These are phyloP conservation scores for Limnephilus rhombicus DNA, from an alignment of 2,888 invertebrate species.

Conservation along the genomic window DNA sequence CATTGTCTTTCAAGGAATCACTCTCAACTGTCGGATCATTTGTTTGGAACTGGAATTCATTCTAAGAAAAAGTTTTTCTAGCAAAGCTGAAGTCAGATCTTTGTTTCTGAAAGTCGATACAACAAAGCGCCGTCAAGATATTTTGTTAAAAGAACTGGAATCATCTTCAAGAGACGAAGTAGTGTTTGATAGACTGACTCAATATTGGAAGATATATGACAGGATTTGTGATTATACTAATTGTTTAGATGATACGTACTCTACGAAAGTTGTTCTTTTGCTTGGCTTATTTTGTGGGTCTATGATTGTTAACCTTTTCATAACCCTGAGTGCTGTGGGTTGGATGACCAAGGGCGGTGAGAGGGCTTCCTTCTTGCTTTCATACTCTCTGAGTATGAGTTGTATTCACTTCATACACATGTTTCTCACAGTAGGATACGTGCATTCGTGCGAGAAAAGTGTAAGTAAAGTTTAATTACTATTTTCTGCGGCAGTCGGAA, in stretches of 20 bases:
- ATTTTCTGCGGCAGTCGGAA: background rate
- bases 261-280: background rate
- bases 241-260: conserved; percentile 20
- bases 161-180: background rate
- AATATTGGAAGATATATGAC: conserved; percentile 38
- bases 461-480: background rate
- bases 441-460: conserved; percentile 2
- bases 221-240: conserved; percentile 23
- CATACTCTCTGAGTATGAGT: background rate
- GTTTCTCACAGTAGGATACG: background rate
- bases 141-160: background rate
- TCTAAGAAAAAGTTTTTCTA: background rate
- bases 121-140: background rate
- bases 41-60: conserved; percentile 21
- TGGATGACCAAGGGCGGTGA: conserved; percentile 14
- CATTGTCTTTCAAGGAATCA: background rate
- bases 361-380: conserved; percentile 5
- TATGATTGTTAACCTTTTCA: conserved; percentile 39
- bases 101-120: background rate
- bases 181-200: background rate
- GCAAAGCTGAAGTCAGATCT: background rate
- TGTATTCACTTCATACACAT: conserved; percentile 30
- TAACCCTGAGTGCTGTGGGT: conserved; percentile 9
- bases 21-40: background rate
- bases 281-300: conserved; percentile 19